A percentile compares a stretch with the other conserved stretches of the same genome.
Conservation (phyloP, 2,113 vertebrate genomes). For the Struthio camelus region DNA sequence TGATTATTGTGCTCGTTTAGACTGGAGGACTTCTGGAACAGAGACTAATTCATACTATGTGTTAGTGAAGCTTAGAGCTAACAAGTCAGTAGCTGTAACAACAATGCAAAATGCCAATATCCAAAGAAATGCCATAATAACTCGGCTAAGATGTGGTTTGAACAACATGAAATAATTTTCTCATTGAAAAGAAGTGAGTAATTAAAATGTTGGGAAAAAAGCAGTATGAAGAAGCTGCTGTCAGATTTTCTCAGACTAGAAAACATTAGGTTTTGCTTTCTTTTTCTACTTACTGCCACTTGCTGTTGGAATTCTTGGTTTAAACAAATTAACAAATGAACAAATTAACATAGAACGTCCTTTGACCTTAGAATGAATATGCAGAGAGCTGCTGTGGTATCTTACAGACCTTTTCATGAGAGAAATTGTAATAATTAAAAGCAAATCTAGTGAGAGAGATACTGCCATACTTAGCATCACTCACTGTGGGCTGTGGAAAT, state of each 20-base stretch:
- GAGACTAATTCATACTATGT: background rate
- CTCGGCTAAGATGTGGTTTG: background rate
- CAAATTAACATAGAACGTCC: slow-evolving; percentile 49
- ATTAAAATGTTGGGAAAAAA: background rate
- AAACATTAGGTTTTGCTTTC: background rate
- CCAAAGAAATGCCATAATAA: background rate
- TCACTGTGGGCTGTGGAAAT: slow-evolving; percentile 30
- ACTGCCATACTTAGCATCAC: slow-evolving; percentile 5
- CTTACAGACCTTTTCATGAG: slow-evolving; percentile 23
- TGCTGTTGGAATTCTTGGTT: background rate
- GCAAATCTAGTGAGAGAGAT: slow-evolving; percentile 46
- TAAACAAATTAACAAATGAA: background rate
- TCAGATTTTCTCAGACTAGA: slow-evolving; percentile 8
- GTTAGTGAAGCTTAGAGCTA: background rate
- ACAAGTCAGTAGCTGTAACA: background rate
- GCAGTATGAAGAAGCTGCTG: background rate
- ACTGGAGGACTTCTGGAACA: background rate
- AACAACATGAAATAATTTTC: slow-evolving; percentile 29
- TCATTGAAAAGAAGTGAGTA: background rate
- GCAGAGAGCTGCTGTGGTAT: background rate
- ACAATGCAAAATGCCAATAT: background rate
- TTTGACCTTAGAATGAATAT: background rate
- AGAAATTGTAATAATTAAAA: slow-evolving; percentile 57
- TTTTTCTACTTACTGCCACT: slow-evolving; percentile 26
- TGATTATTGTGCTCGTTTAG: background rate